Percentiles rank a stretch among this genome's conserved stretches.
phyloP scores from a whole-genome alignment of 2,113 vertebrate genomes.

The pig (Sus scrofa) region T2T-Sscrofa CM000818.6:106730501-106731000 shows the following conservation, averaged over 20 bases:
- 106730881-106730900: too few species aligned
- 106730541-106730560: slow-evolving; percentile 17
- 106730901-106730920: neutral
- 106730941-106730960: neutral
- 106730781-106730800: too few species aligned
- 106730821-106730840: too few species aligned
- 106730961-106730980: neutral
- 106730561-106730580: neutral
- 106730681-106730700: too few species aligned
- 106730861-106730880: too few species aligned
- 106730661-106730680: slow-evolving; percentile 1
- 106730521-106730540: neutral
- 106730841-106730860: too few species aligned
- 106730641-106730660: neutral
- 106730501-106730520: neutral
- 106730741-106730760: too few species aligned
- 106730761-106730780: too few species aligned
- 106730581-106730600: neutral
- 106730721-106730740: too few species aligned
- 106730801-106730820: too few species aligned
- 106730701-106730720: too few species aligned
- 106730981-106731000: neutral
- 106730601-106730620: neutral
- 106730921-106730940: neutral
- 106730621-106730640: neutral